Conservation (phyloP, 2,797 vertebrate genomes). For the Platalea minor region DNA sequence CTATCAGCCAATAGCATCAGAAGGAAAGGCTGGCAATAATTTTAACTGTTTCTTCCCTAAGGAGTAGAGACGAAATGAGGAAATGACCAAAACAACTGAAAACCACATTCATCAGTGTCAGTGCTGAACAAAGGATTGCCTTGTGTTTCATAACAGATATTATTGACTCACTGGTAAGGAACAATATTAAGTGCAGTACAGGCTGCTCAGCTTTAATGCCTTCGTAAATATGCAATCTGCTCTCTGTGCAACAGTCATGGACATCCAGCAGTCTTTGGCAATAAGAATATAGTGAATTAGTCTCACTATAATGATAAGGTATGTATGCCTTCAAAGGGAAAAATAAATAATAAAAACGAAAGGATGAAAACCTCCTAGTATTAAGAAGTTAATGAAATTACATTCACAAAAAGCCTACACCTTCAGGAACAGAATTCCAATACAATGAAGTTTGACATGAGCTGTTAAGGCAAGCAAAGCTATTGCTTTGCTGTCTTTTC, state of each 20-base stretch:
- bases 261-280: neutral
- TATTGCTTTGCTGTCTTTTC: neutral
- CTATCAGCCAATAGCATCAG: slow-evolving; percentile 18
- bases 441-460: neutral
- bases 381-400: neutral
- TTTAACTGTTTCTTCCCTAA: slow-evolving; percentile 25
- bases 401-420: neutral
- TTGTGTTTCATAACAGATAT: slow-evolving; percentile 20
- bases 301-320: neutral
- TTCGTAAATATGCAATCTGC: slow-evolving; percentile 7
- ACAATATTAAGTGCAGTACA: neutral
- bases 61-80: neutral
- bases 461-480: neutral
- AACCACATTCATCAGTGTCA: slow-evolving; percentile 36
- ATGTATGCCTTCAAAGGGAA: neutral
- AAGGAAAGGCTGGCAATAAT: slow-evolving; percentile 24
- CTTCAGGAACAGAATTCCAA: neutral
- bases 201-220: neutral
- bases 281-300: neutral
- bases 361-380: neutral
- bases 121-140: slow-evolving; percentile 2
- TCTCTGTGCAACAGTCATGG: neutral
- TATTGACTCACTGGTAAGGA: neutral
- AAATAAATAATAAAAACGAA: neutral
- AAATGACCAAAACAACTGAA: slow-evolving; percentile 28